These are phyloP conservation scores for Leptogaster cylindrica DNA, from an alignment of 2,888 invertebrate genomes.

Conservation along the genomic window DNA sequence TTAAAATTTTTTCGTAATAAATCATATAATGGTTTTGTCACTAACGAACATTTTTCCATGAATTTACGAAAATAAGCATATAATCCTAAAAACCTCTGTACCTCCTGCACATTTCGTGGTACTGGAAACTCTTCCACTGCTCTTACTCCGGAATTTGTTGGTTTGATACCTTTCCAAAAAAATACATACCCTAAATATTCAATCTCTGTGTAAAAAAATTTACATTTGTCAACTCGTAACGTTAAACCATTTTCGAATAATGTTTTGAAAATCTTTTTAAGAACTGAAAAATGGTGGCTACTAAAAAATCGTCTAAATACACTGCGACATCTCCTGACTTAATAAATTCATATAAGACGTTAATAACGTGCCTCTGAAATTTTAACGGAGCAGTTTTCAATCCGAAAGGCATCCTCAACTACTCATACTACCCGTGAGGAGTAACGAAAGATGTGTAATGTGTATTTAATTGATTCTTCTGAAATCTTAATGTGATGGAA, in stretches of 20 bases:
- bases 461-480: neutral
- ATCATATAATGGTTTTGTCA: neutral
- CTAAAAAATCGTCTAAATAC: neutral
- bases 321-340: neutral
- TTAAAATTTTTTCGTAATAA: neutral
- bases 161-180: neutral
- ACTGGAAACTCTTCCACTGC: neutral
- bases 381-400: neutral
- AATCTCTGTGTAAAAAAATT: neutral
- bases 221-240: neutral
- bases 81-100: neutral
- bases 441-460: neutral
- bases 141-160: neutral
- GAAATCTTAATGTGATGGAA: neutral
- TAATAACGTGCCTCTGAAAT: neutral
- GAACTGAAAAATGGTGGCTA: neutral
- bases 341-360: neutral
- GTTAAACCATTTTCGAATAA: neutral
- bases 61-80: neutral
- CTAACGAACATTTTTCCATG: neutral
- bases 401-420: neutral
- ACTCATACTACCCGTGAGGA: neutral
- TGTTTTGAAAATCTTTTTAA: neutral
- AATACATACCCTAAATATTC: neutral
- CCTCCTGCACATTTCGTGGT: neutral